Evolutionary conservation across 2,888 invertebrate species (phyloP).

Genomic region (Cerastoderma edule): DNA sequence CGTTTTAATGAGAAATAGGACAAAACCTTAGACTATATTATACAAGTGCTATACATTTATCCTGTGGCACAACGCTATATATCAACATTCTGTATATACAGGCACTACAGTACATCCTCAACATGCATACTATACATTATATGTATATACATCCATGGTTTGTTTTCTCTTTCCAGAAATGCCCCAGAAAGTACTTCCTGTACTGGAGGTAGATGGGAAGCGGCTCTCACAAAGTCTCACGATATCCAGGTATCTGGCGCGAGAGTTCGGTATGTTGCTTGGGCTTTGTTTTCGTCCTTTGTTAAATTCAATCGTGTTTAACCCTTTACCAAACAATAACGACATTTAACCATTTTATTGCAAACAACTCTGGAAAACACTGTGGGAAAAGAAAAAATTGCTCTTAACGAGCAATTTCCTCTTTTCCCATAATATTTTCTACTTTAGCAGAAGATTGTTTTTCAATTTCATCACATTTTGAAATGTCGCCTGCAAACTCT

Average conservation of each 20-base stretch:
- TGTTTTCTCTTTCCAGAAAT: conserved; percentile 47
- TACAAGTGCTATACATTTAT: no score
- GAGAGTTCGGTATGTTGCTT: conserved; percentile 54
- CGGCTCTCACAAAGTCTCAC: conserved; percentile 61
- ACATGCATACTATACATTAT: no score
- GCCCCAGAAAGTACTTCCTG: conserved; percentile 57
- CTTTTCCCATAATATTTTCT: neutral
- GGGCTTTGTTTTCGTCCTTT: neutral
- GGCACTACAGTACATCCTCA: no score
- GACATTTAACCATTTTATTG: neutral
- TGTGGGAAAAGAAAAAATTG: neutral
- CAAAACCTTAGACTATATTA: no score
- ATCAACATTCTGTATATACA: no score
- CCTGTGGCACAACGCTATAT: no score
- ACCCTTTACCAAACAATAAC: neutral
- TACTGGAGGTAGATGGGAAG: conserved; percentile 58
- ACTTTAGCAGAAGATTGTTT: no score
- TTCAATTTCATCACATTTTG: no score
- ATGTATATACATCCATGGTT: no score
- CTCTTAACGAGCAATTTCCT: neutral
- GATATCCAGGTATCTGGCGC: conserved; percentile 53
- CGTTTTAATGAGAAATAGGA: no score
- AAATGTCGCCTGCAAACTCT: no score
- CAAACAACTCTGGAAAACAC: neutral
- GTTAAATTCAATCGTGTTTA: neutral